Percentiles rank a stretch among this genome's conserved stretches.
phyloP scores from a whole-genome alignment of 2,888 invertebrate species.

The Oasisia sp. region DNA sequence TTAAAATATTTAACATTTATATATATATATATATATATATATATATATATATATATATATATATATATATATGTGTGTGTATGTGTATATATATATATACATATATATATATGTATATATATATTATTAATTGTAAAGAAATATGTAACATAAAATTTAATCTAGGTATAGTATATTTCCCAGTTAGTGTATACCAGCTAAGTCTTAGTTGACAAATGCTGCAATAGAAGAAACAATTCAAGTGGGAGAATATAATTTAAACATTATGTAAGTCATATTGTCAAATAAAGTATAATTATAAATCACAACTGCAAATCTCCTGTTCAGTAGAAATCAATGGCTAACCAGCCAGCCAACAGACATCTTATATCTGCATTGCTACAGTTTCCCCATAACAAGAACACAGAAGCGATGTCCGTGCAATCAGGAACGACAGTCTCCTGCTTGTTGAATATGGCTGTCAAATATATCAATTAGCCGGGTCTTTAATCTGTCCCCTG shows the following conservation, averaged over 20 bases:
- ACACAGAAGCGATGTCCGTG: not conserved
- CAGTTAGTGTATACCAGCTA: not conserved
- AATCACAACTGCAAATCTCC: not conserved
- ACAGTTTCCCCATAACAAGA: slow-evolving; percentile 3
- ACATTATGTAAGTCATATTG: not conserved
- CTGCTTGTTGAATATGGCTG: not conserved
- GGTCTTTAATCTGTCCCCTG: slow-evolving; percentile 6
- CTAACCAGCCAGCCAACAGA: not conserved
- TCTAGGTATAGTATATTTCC: not conserved
- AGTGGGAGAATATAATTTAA: too few species aligned
- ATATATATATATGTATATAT: not conserved
- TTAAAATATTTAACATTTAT: not conserved
- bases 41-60: not conserved
- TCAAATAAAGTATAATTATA: not conserved
- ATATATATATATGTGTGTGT: not conserved
- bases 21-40: not conserved
- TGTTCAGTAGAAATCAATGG: not conserved
- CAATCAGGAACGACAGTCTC: slow-evolving; percentile 1
- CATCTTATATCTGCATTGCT: not conserved
- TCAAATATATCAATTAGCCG: not conserved
- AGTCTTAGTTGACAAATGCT: not conserved
- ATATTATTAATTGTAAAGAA: too few species aligned
- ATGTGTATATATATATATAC: not conserved
- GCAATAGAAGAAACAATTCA: not conserved
- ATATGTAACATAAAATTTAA: too few species aligned